Base-by-base conservation (phyloP, 1,140 invertebrate species). In the Teleogryllus occipitalis region DNA sequence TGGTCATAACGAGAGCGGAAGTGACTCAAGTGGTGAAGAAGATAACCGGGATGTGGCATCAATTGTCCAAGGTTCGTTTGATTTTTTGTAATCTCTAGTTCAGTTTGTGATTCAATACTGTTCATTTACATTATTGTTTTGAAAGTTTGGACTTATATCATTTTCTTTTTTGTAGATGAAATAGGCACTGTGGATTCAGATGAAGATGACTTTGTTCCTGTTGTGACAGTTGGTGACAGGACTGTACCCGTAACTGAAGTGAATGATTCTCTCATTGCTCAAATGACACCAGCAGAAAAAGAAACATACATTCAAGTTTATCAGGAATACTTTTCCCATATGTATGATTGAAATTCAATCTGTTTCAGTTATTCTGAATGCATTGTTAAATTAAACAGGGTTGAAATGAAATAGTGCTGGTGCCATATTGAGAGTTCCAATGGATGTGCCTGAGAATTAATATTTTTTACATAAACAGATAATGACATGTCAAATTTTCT, bases 231-330 rank as follows among this genome's bases (percentile, higher is more conserved):
- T 18, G 95, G 93, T 76, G 92, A 92, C 74, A 91, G 91, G 84
- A 90, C 90, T 21, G 91, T 97, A 81, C 89, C 95, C 0, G 90
- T 97, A 73, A 92, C 92, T 7, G 93, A 95, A 82, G 90, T 97
- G 7, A 93, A 93, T 82, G 94, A 96, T 85, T 90, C 93, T 78
- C 88, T 97, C 82, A 96, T 98, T 81, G 91, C 92, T 0, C 91
- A 93, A 86, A 98, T 99, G 97, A 96, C 94, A 15, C 92, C 94
- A 7, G 87, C 92, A 22, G 97, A 99, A 85, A 98, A 97, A 87
- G 96, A 97, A 85, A 92, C 93, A 47, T 98, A 98, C 85, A 98
- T 98, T 83, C 93, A 96, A 86, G 90, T 96, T 12, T 97, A 96
- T 85, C 96, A 98, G 86, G 96, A 98, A 85, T 93, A 96, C 86